Evolutionary conservation across 2,113 vertebrate species (phyloP), one percentile per base, ranked within the genome.

Genomic region (Planiliza haematocheilus): DNA sequence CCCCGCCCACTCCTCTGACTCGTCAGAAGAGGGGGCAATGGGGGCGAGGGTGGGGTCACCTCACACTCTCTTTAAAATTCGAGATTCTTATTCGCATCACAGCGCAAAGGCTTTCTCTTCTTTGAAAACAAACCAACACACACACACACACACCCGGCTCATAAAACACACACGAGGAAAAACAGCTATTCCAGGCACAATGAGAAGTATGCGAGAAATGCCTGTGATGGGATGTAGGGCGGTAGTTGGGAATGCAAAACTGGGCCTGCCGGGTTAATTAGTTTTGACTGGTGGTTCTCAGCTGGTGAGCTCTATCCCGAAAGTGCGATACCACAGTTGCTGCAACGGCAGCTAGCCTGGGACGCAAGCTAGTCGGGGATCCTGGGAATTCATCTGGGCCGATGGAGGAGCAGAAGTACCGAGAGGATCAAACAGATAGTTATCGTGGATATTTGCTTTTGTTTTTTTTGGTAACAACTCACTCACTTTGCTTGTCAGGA

Each of bases 161-260:
- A 60, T 74, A 68, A 83, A 84, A 75, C 48, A 60, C 56, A 57
- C 10, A 3, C 13, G 10, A 72, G 61, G 48, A 71, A 74, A 71
- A 81, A 74, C 68, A 88, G 46, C 67, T 81, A 77, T 73, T 85
- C 50, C 45, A 42, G 60, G 70, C 71, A 79, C 86, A 88, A 82
- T 83, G 87, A 79, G 52, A 89, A 85, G 78, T 81, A 89, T 84
- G 80, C 7, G 1, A 89, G 79, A 83, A 82, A 86, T 85, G 86
- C 77, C 65, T 74, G 53, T 57, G 65, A 85, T 78, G 70, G 74
- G 79, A 65, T 74, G 64, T 57, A 77, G 74, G 82, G 80, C n/a
- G 63, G 60, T 58, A 39, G 77, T 34, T 66, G 68, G 68, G 74
- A 83, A 74, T 83, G 73, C 30, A 69, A 57, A 75, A 74, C 70